Percentiles rank a stretch among this genome's conserved stretches.
Evolutionary conservation across 2,797 vertebrate genomes (phyloP).

Genomic region (Garrulus glandarius): DNA sequence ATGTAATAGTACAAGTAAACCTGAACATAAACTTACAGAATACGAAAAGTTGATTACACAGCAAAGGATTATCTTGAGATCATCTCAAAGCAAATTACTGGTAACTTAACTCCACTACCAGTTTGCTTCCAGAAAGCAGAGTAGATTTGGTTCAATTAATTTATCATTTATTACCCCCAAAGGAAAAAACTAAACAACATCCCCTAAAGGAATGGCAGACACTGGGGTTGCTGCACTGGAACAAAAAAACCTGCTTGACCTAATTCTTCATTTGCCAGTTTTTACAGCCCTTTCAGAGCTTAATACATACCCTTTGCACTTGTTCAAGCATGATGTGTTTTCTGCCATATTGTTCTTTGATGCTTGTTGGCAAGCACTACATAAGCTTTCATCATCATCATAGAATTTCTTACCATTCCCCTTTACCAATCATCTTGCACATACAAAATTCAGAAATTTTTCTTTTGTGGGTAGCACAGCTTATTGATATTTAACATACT

Average conservation of each 20-base stretch:
- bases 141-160: neutral
- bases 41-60: neutral
- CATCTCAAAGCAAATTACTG: neutral
- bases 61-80: neutral
- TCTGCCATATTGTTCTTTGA: neutral
- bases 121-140: neutral
- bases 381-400: neutral
- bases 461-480: neutral
- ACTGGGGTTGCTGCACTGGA: neutral
- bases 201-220: neutral
- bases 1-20: neutral
- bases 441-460: neutral
- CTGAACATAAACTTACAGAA: neutral
- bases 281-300: neutral
- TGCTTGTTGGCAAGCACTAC: accelerated
- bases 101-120: neutral
- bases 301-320: neutral
- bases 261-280: neutral
- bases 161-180: neutral
- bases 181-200: neutral
- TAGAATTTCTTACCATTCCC: neutral
- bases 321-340: neutral
- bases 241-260: neutral
- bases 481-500: neutral
- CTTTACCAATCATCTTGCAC: neutral